These are phyloP conservation scores for Glaucopsyche alexis DNA, from an alignment of 2,888 invertebrate genomes.

Conservation along the genomic window DNA sequence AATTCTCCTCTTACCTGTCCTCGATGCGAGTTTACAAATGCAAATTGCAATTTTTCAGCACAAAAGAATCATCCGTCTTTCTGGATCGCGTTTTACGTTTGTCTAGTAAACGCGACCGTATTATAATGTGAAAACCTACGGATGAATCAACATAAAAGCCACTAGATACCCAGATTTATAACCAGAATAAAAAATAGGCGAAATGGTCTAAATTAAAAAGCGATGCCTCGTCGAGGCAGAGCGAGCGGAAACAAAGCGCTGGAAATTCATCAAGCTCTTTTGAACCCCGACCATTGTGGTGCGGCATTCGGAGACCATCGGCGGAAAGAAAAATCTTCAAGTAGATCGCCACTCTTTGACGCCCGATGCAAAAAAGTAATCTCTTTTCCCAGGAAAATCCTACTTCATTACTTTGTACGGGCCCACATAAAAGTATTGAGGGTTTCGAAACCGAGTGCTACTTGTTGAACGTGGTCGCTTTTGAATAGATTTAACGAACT, in stretches of 20 bases:
- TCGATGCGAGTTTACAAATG: constrained; percentile 37
- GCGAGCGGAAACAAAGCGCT: constrained; percentile 75
- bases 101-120: constrained; percentile 40
- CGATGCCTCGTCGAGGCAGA: constrained; percentile 73
- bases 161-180: constrained; percentile 66
- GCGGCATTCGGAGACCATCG: constrained; percentile 66
- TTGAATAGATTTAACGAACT: constrained; percentile 61
- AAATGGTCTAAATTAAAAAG: constrained; percentile 78
- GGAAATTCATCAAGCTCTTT: constrained; percentile 77
- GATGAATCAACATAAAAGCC: constrained; percentile 45
- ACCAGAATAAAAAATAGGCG: constrained; percentile 66
- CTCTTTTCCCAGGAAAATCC: constrained; percentile 58
- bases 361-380: constrained; percentile 68
- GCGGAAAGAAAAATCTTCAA: constrained; percentile 70
- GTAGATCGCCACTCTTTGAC: constrained; percentile 74
- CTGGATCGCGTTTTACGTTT: constrained; percentile 38
- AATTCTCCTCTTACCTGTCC: constrained; percentile 34
- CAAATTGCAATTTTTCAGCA: constrained; percentile 39
- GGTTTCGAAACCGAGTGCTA: constrained; percentile 56
- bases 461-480: constrained; percentile 67
- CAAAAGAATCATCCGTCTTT: constrained; percentile 37
- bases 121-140: constrained; percentile 42
- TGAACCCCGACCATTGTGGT: constrained; percentile 72
- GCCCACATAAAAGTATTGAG: constrained; percentile 59
- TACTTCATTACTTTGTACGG: constrained; percentile 67